Evolutionary conservation across 2,113 vertebrate genomes (phyloP).

Genomic region (Sterna hirundo): DNA sequence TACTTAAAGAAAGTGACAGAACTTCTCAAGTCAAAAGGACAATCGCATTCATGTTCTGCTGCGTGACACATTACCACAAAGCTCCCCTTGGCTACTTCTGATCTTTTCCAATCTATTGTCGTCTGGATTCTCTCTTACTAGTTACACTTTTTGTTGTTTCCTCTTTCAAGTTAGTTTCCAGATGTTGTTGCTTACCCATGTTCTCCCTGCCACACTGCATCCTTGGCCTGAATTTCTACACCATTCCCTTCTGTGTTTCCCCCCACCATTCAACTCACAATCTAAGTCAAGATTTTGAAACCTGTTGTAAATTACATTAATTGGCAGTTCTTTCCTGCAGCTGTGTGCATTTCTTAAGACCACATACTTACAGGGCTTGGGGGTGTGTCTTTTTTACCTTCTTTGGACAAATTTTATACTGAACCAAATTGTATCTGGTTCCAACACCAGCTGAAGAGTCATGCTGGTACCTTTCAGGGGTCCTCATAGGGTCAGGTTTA

Average conservation of each 20-base stretch:
- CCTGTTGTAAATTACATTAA: conserved; percentile 52
- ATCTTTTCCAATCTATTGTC: conserved; percentile 33
- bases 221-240: conserved; percentile 53
- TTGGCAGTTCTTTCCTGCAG: conserved; percentile 44
- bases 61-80: background rate
- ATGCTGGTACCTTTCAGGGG: conserved; percentile 33
- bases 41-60: background rate
- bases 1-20: background rate
- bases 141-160: conserved; percentile 53
- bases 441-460: conserved; percentile 18
- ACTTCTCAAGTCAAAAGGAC: conserved; percentile 9
- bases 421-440: background rate
- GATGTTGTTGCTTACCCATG: conserved; percentile 59
- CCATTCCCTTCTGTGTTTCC: background rate
- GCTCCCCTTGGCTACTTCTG: conserved; percentile 13
- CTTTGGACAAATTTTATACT: conserved; percentile 1
- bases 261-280: background rate
- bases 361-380: background rate
- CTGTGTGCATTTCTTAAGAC: conserved; percentile 24
- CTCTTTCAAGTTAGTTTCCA: conserved; percentile 67
- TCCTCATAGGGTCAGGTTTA: background rate
- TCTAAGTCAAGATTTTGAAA: conserved; percentile 49
- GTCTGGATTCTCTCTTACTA: conserved; percentile 44
- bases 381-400: background rate
- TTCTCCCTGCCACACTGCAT: conserved; percentile 49